phyloP scores from a whole-genome alignment of 2,888 invertebrate species.

The Hypomecis punctinalis region DNA sequence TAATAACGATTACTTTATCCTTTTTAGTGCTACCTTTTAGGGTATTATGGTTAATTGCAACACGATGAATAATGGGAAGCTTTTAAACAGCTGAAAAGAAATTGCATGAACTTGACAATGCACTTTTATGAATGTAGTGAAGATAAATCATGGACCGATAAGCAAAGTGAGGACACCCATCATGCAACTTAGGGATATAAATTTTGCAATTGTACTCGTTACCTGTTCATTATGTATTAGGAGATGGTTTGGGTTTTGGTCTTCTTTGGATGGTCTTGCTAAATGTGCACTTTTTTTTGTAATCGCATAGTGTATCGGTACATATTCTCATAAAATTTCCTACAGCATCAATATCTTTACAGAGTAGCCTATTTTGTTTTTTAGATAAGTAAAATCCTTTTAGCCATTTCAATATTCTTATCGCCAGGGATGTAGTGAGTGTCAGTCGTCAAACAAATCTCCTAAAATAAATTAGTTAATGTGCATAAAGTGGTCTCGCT shows the following conservation, averaged over 20 bases:
- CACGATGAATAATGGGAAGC: constrained; percentile 40
- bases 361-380: constrained; percentile 33
- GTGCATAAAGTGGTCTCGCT: constrained; percentile 74
- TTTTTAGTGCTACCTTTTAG: constrained; percentile 51
- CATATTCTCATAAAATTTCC: background rate
- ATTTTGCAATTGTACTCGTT: background rate
- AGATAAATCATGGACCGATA: constrained; percentile 23
- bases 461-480: constrained; percentile 76
- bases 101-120: constrained; percentile 49
- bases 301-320: too few species aligned
- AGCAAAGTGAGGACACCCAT: constrained; percentile 37
- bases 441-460: constrained; percentile 70
- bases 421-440: constrained; percentile 57
- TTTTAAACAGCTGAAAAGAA: constrained; percentile 40
- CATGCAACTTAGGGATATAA: constrained; percentile 33
- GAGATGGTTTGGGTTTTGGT: too few species aligned
- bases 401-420: constrained; percentile 57
- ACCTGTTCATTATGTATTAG: background rate
- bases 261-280: too few species aligned
- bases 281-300: too few species aligned
- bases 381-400: constrained; percentile 55
- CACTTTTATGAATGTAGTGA: constrained; percentile 34
- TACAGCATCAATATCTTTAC: background rate
- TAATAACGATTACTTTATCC: constrained; percentile 48
- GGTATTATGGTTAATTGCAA: constrained; percentile 51